Evolutionary conservation across 2,888 invertebrate genomes (phyloP).

Genomic region (Terebella lapidaria): DNA sequence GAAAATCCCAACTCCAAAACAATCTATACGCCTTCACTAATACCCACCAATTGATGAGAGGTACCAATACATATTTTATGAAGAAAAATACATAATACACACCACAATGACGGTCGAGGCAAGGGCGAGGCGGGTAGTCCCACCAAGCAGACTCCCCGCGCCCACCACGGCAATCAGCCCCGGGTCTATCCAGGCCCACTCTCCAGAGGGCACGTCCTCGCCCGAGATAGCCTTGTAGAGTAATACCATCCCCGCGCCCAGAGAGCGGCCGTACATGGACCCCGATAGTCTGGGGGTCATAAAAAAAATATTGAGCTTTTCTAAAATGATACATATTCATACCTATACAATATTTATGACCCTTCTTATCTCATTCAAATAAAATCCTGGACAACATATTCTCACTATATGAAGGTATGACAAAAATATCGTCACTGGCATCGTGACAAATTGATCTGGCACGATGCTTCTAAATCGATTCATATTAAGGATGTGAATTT

Average conservation of each 20-base stretch:
- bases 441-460: too few relatives aligned
- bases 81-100: slow-evolving; percentile 8
- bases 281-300: slow-evolving; percentile 21
- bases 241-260: slow-evolving; percentile 21
- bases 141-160: slow-evolving; percentile 25
- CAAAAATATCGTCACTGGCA: too few relatives aligned
- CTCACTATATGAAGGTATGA: not conserved
- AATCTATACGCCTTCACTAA: too few relatives aligned
- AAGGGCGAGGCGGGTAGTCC: slow-evolving; percentile 25
- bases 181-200: slow-evolving; percentile 29
- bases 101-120: slow-evolving; percentile 29
- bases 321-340: too few relatives aligned
- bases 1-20: too few relatives aligned
- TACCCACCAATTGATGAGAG: too few relatives aligned
- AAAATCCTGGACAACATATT: not conserved
- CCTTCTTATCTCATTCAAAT: too few relatives aligned
- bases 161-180: slow-evolving; percentile 27
- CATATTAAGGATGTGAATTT: too few relatives aligned
- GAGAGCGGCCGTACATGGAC: slow-evolving; percentile 21
- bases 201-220: not conserved
- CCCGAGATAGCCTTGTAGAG: slow-evolving; percentile 13
- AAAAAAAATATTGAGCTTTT: not conserved
- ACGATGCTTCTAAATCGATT: too few relatives aligned
- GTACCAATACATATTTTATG: too few relatives aligned
- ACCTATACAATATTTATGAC: too few relatives aligned